These are phyloP conservation scores for Prionchulus punctatus DNA, from an alignment of 2,888 invertebrate species.

Conservation along the genomic window DNA sequence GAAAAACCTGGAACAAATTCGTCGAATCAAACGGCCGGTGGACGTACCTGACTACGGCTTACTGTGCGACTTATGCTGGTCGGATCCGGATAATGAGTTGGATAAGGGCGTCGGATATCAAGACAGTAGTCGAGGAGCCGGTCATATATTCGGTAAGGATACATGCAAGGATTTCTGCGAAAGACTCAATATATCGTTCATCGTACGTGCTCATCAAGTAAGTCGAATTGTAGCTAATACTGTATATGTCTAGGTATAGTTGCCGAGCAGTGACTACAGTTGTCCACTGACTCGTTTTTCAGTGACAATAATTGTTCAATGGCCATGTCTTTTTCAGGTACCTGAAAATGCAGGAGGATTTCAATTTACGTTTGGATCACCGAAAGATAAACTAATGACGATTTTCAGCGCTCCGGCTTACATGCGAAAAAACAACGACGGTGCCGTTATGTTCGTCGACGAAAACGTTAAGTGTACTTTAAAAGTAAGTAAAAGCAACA, in stretches of 20 bases:
- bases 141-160: background rate
- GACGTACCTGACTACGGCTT: background rate
- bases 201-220: background rate
- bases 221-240: too few species aligned
- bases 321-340: background rate
- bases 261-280: too few species aligned
- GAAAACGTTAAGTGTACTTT: background rate
- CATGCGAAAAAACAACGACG: background rate
- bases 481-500: too few species aligned
- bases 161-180: background rate
- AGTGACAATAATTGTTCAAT: background rate
- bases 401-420: conserved; percentile 1
- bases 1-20: background rate
- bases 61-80: conserved; percentile 1
- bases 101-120: background rate
- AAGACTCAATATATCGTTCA: background rate
- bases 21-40: background rate
- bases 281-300: too few species aligned
- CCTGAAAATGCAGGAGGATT: background rate
- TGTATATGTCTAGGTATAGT: too few species aligned
- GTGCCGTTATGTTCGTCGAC: background rate
- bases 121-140: background rate
- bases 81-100: background rate
- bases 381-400: background rate
- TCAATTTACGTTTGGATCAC: background rate